phyloP scores from a whole-genome alignment of 2,797 vertebrate genomes.

The Balearica regulorum region DNA sequence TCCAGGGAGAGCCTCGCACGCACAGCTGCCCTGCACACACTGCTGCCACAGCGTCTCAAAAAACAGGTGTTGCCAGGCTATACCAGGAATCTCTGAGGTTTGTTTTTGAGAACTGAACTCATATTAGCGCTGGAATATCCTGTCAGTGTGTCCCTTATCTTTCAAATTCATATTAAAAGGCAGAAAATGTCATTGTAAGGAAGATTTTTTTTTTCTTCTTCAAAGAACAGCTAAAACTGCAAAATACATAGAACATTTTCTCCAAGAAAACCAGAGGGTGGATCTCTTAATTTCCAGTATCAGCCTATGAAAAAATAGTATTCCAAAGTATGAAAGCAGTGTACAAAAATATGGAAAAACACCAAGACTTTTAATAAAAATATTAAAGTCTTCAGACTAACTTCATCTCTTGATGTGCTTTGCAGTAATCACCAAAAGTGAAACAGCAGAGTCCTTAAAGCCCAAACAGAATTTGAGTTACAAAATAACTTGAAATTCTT shows the following conservation, averaged over 20 bases:
- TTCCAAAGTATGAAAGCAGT: neutral
- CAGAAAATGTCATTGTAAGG: neutral
- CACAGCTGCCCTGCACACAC: neutral
- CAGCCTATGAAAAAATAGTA: neutral
- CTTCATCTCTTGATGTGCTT: neutral
- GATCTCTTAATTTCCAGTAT: neutral
- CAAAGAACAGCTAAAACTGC: neutral
- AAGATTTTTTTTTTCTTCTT: neutral
- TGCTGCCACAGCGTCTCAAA: neutral
- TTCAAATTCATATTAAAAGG: neutral
- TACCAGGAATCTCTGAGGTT: neutral
- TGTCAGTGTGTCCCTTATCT: neutral
- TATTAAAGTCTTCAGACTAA: neutral
- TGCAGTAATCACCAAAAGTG: neutral
- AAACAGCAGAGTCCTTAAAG: neutral
- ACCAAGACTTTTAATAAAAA: slow-evolving; percentile 32
- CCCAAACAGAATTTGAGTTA: neutral
- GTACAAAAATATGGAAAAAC: slow-evolving; percentile 25
- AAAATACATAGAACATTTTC: neutral
- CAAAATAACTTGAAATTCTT: neutral
- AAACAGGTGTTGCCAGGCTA: neutral
- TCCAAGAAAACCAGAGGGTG: neutral
- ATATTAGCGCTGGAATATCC: neutral
- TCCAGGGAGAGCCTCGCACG: neutral
- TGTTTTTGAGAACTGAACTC: neutral